Percentiles rank a stretch among this genome's conserved stretches.
phyloP scores from a whole-genome alignment of 2,113 vertebrate genomes.

The Panthera tigris region DNA sequence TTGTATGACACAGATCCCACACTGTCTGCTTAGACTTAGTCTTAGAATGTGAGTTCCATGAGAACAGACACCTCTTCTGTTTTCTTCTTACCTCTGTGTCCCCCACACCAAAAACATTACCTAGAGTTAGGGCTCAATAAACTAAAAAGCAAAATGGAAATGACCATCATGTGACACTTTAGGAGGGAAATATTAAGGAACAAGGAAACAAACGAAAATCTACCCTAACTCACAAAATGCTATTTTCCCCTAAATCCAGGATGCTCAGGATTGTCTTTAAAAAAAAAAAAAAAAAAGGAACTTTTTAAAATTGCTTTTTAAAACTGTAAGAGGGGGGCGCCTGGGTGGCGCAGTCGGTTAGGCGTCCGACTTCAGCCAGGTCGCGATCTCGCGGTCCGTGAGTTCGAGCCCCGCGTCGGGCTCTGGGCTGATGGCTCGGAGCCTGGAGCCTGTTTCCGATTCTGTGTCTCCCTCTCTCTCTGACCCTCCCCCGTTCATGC shows the following conservation, averaged over 20 bases:
- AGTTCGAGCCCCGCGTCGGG: no score
- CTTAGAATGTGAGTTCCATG: background rate
- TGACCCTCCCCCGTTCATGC: no score
- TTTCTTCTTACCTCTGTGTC: background rate
- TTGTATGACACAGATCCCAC: no score
- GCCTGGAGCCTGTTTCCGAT: no score
- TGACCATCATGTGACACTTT: background rate
- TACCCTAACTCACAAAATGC: background rate
- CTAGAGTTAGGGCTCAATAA: background rate
- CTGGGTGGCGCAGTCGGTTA: no score
- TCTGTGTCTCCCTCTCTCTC: no score
- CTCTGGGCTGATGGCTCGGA: no score
- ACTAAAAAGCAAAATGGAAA: background rate
- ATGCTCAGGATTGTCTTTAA: background rate
- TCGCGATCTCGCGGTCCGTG: no score
- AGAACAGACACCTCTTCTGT: background rate
- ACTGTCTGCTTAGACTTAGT: background rate
- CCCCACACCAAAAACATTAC: background rate
- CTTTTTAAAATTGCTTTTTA: background rate
- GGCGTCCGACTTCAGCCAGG: no score
- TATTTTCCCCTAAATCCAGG: background rate
- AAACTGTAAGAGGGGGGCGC: background rate
- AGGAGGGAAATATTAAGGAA: background rate
- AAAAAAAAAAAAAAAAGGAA: slow-evolving; percentile 27
- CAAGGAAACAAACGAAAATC: background rate